Evolutionary conservation across 2,113 vertebrate species (phyloP), one percentile per base, ranked within the genome.

Genomic region (Tichodroma muraria): DNA sequence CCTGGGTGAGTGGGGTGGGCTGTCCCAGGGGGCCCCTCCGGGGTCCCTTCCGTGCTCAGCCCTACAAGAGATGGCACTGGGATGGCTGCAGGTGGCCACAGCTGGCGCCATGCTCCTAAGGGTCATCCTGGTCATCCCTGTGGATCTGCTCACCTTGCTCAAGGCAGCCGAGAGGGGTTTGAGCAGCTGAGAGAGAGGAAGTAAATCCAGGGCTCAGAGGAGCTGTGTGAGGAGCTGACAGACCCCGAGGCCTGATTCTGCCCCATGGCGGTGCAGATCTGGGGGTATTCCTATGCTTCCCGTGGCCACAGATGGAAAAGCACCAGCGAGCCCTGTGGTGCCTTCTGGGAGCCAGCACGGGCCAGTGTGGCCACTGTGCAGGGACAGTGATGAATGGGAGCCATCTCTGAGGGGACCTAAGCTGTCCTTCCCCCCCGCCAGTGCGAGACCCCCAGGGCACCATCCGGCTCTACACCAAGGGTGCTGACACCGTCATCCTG

Each of bases 381-480:
- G 84, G 45, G 65, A 31, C 28, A 70, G 28, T 0, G 0, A 13
- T 3, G 64, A 18, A 16, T 1, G 19, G 57, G 63, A 71, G 15
- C 27, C 65, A 12, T 6, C 60, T 44, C 79, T 27, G 65, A 24
- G 35, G 19, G 60, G 33, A 13, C 40, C 65, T 86, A 8, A 93
- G 19, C 13, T 81, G 53, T 85, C 72, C 66, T 54, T 81, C 40
- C 52, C 65, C 24, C 61, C 25, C 91, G 63, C 13, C 97, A 99
- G 99, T 99, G 80, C 97, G 98, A 47, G 98, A 98, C 63, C 98
- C 99, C 3, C 98, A 98, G 83, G 99, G 99, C 49, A 95, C 61
- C 28, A 97, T 99, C 93, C 98, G 97, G 73, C 98, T 99, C 20
- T 99, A 99, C 96, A 99, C 98, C 93, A 99, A 99, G 90, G 99